Conservation (phyloP, 2,888 invertebrate genomes). For the Schizotus pectinicornis region DNA sequence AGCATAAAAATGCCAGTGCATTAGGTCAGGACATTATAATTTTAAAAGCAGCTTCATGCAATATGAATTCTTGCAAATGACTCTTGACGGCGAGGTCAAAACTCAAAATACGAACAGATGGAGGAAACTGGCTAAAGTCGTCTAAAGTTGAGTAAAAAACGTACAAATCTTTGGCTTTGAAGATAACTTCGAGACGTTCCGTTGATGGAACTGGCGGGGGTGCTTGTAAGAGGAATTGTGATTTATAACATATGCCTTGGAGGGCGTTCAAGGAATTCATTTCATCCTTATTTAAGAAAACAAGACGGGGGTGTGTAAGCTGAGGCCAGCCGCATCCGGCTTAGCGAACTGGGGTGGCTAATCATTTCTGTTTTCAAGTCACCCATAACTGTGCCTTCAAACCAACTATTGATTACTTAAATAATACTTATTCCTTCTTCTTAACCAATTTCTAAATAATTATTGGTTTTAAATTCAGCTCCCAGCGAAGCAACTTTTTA, state of each 20-base stretch:
- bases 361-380: too few species aligned
- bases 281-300: constrained; percentile 13
- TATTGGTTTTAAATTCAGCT: too few species aligned
- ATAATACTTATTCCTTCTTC: too few species aligned
- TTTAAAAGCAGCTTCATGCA: constrained; percentile 21
- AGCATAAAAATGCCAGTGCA: background rate
- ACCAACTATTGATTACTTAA: too few species aligned
- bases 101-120: background rate
- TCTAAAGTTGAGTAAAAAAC: background rate
- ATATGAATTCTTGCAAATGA: constrained; percentile 7
- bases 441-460: too few species aligned
- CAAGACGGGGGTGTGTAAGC: constrained; percentile 15
- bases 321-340: constrained; percentile 25
- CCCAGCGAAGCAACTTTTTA: too few species aligned
- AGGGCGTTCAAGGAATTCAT: constrained; percentile 22
- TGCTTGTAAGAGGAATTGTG: constrained; percentile 1
- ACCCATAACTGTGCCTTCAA: too few species aligned
- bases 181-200: too few species aligned
- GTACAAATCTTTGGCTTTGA: too few species aligned
- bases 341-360: background rate
- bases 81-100: too few species aligned
- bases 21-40: constrained; percentile 22
- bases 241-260: constrained; percentile 23
- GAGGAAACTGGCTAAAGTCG: background rate
- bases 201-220: background rate